A percentile compares a stretch with the other conserved stretches of the same genome.
Conservation (phyloP, 1,140 invertebrate genomes). For the Trichoplusia ni region DNA sequence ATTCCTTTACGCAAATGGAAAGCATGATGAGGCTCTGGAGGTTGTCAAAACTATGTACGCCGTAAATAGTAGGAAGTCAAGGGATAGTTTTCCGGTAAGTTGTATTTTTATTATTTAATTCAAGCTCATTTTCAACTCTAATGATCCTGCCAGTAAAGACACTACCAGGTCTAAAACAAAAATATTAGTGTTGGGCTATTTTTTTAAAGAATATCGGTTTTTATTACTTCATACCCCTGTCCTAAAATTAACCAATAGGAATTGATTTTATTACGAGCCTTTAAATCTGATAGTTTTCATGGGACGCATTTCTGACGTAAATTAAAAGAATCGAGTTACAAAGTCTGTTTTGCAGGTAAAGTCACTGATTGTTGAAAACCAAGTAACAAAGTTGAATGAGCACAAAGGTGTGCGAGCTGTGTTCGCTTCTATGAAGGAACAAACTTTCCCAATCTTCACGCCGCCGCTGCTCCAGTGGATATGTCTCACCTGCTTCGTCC, state of each 20-base stretch:
- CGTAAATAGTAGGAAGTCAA: slow-evolving; percentile 78
- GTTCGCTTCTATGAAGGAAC: slow-evolving; percentile 68
- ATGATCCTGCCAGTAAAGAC: too few species aligned
- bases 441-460: slow-evolving; percentile 77
- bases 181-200: too few species aligned
- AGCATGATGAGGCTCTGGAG: slow-evolving; percentile 80
- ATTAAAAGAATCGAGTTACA: too few species aligned
- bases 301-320: too few species aligned
- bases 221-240: too few species aligned
- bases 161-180: too few species aligned
- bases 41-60: slow-evolving; percentile 82
- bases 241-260: too few species aligned
- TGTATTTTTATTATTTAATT: background rate
- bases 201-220: too few species aligned
- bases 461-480: slow-evolving; percentile 73
- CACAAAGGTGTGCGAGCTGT: slow-evolving; percentile 45
- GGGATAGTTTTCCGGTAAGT: slow-evolving; percentile 64
- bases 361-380: slow-evolving; percentile 49
- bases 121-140: too few species aligned
- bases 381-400: slow-evolving; percentile 27
- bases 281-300: too few species aligned
- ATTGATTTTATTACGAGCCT: too few species aligned
- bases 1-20: slow-evolving; percentile 83
- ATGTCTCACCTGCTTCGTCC: slow-evolving; percentile 75
- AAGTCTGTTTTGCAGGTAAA: slow-evolving; percentile 51